These are phyloP conservation scores for Acrocephalus kingi DNA, from an alignment of 2,113 vertebrate species.

Conservation along the genomic window DNA sequence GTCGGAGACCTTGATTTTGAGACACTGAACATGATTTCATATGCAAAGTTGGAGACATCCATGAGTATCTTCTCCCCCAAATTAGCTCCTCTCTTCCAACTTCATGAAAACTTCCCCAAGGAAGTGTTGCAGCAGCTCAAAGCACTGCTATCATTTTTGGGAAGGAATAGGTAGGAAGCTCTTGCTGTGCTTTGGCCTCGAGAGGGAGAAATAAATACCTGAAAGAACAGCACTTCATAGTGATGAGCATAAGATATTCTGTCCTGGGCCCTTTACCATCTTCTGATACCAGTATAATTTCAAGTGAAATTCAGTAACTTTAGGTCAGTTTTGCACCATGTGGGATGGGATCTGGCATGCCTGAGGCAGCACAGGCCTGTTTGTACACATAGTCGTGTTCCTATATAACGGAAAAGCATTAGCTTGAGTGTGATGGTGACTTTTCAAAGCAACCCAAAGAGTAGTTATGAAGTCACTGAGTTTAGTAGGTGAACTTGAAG, in stretches of 20 bases:
- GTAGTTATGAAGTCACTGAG: neutral
- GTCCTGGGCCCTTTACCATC: neutral
- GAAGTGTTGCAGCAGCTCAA: neutral
- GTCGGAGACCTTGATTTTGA: neutral
- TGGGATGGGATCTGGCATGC: neutral
- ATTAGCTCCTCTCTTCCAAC: neutral
- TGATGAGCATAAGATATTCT: neutral
- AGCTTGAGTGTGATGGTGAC: neutral
- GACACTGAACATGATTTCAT: neutral
- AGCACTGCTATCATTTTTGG: neutral
- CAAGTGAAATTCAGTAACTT: neutral
- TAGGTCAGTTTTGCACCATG: neutral
- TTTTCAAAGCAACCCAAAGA: slow-evolving; percentile 14
- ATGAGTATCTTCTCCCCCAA: neutral
- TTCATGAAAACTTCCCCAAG: neutral
- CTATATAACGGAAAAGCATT: rapidly evolving
- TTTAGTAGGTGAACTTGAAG: rapidly evolving
- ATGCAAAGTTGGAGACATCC: neutral
- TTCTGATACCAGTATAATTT: neutral
- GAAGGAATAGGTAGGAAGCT: neutral
- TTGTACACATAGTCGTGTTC: rapidly evolving
- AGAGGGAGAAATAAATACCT: neutral
- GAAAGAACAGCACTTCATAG: neutral
- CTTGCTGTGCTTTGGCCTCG: neutral
- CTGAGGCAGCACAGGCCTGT: neutral